Evolutionary conservation across 1,140 invertebrate species (phyloP).

Genomic region (Mercenaria mercenaria): DNA sequence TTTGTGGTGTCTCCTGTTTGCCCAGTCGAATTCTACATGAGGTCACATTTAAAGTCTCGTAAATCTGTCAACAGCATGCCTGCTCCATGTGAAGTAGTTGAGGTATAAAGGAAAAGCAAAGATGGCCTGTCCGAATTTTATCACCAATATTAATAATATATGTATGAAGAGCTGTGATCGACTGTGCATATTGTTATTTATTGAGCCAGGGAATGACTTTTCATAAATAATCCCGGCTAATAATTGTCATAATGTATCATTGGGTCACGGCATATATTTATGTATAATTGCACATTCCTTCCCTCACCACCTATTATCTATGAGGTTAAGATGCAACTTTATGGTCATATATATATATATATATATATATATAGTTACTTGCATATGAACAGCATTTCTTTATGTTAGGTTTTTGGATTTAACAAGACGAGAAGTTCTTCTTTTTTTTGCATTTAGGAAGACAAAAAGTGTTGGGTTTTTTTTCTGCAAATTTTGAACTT

Average conservation of each 20-base stretch:
- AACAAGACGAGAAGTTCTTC: too few relatives aligned
- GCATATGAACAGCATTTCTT: too few relatives aligned
- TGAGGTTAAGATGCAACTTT: neutral
- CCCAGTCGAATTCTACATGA: slow-evolving; percentile 19
- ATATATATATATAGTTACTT: too few relatives aligned
- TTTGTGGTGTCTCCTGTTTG: neutral
- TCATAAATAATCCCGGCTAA: neutral
- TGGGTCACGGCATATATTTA: neutral
- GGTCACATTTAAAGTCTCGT: slow-evolving; percentile 3
- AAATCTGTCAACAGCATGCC: slow-evolving; percentile 22
- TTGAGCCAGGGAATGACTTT: neutral
- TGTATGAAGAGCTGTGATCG: slow-evolving; percentile 14
- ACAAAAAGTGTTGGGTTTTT: too few relatives aligned
- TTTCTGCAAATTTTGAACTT: too few relatives aligned
- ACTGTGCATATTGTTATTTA: slow-evolving; percentile 21
- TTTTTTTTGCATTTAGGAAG: too few relatives aligned
- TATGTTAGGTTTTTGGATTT: too few relatives aligned
- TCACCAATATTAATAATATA: slow-evolving; percentile 46
- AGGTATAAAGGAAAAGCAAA: slow-evolving; percentile 22
- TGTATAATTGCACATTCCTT: neutral
- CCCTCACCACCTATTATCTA: neutral
- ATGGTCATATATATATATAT: too few relatives aligned
- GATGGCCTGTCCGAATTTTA: slow-evolving; percentile 29
- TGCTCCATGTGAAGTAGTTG: neutral
- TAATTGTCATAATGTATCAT: slow-evolving; percentile 11